Base-by-base conservation (phyloP, 2,888 invertebrate species). In the Nesidiocoris tenuis region DNA sequence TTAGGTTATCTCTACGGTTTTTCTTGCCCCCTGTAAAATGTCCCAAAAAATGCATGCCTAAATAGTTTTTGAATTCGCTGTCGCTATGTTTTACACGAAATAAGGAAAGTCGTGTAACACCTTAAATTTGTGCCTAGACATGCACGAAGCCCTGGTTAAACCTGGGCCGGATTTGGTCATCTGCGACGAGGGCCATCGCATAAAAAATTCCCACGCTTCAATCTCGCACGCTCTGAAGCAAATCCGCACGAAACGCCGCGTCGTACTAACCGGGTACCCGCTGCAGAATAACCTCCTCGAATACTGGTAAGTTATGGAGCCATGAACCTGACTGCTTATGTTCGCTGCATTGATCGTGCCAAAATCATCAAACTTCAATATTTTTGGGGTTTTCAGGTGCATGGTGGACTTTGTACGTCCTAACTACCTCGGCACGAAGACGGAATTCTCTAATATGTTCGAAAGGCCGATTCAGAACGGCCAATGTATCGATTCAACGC, bases 361-460 rank as follows among this genome's bases (percentile, higher is more conserved):
- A n/a, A n/a, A n/a, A n/a, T n/a, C n/a, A n/a, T n/a, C n/a, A n/a
- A n/a, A n/a, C n/a, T n/a, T n/a, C n/a, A n/a, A n/a, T n/a, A n/a
- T n/a, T n/a, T n/a, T 5, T 19, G 1, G 22, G 17, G 0, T 19
- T 76, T 67, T 21, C 65, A 80, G 80, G 80, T 98, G 98, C 83
- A 98, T 98, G 98, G 97, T 98, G 0, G 98, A 99, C 83, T 99
- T 98, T 84, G 98, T 98, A 0, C 88, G 98, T 21, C 99, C 99
- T 0, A 97, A 96, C 85, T 98, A 96, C 84, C 87, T 99, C 56
- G 99, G 98, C 77, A 94, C 94, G 21, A 95, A 96, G 84, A 94
- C 95, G 0, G 97, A 98, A 84, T 99, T 99, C 84, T 92, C 94
- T 82, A 97, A 98, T 83, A 98, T 98, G 96, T 99, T 99, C 83